Conservation (phyloP, 92 coral and sea anemone genomes). For the Palythoa caribaeorum region DNA sequence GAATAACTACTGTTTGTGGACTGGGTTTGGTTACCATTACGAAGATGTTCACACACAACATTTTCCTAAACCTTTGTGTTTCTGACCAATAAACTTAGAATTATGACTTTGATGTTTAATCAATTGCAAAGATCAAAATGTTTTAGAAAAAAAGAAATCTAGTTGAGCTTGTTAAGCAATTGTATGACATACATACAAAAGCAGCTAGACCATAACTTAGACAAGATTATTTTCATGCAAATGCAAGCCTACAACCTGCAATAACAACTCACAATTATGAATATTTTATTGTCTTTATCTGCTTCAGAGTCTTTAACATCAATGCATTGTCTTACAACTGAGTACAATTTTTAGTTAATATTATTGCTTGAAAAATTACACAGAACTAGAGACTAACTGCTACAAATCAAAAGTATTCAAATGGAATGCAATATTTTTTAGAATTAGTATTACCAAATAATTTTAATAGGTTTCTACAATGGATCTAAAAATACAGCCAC, state of each 20-base stretch:
- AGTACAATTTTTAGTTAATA: not conserved
- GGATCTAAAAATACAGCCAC: not conserved
- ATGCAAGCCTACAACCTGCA: slow-evolving; percentile 17
- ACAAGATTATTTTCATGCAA: not conserved
- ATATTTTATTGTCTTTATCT: slow-evolving; percentile 37
- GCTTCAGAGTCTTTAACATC: not conserved
- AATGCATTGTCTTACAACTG: not conserved
- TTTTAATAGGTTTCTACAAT: not conserved
- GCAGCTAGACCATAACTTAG: not conserved
- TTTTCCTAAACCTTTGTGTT: slow-evolving; percentile 14
- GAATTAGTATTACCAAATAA: not conserved
- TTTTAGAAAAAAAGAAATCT: not conserved
- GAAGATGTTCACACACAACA: slow-evolving; percentile 5
- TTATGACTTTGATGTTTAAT: slow-evolving; percentile 2
- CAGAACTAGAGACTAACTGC: not conserved
- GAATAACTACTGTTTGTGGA: not conserved
- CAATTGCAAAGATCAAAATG: not conserved
- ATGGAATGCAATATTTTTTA: not conserved
- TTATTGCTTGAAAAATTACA: not conserved
- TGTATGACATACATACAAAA: not conserved
- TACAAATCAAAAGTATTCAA: not conserved
- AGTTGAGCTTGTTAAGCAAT: not conserved
- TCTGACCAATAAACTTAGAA: not conserved
- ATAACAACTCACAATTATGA: slow-evolving; percentile 26
- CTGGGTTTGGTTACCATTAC: slow-evolving; percentile 17